phyloP scores from a whole-genome alignment of 2,797 vertebrate genomes.

The Onychomys arenicola region DNA sequence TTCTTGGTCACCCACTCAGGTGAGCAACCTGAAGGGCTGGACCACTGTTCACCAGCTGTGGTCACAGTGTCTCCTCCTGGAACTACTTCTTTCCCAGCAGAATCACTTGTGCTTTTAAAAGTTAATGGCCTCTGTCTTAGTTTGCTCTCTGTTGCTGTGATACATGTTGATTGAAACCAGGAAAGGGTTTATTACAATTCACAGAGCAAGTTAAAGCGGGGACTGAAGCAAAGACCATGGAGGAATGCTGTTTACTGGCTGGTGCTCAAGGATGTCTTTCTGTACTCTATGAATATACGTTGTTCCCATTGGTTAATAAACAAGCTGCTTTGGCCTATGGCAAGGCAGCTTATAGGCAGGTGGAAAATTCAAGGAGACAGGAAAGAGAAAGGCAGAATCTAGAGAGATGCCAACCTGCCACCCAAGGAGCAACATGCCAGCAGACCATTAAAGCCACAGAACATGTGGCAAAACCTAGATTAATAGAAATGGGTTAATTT shows the following conservation, averaged over 20 bases:
- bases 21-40: background rate
- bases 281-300: no score
- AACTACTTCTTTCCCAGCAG: background rate
- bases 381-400: no score
- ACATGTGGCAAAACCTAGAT: no score
- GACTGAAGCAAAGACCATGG: background rate
- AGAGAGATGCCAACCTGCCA: no score
- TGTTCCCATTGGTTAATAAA: no score
- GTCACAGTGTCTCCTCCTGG: background rate
- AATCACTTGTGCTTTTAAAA: background rate
- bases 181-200: background rate
- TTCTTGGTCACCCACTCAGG: background rate
- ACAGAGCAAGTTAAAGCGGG: background rate
- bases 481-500: no score
- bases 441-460: no score
- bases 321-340: no score
- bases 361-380: no score
- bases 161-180: background rate
- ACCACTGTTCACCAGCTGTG: background rate
- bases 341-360: no score
- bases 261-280: no score
- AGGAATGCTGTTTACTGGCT: background rate
- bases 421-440: no score
- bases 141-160: background rate
- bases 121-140: background rate